Base-by-base conservation (phyloP, 2,797 vertebrate species). In the Enteromius anoplus region DNA sequence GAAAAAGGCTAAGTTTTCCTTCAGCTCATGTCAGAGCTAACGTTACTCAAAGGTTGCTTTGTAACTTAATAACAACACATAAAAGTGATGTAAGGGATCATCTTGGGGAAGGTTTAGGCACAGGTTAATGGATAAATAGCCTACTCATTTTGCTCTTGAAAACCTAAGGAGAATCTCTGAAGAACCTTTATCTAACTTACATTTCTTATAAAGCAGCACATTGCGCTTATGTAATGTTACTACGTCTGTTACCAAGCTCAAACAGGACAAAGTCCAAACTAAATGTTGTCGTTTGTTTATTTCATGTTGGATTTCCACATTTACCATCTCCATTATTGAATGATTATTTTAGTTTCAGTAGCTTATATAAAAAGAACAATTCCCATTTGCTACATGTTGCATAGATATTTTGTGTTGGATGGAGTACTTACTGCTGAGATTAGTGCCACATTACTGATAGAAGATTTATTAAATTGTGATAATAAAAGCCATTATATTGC, bases 401-500 rank as follows among this genome's bases (percentile, higher is more conserved):
- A 11, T 42, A 72, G 66, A 80, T 64, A 62, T 37, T 26, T 51
- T 58, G 42, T 29, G 58, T 58, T 73, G 32, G 70, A 79, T 69
- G 72, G 23, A 40, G 80, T 62, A 32, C 85, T 32, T n/a, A 26
- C 15, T 42, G 21, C 40, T 73, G 40, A 86, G 75, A 80, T 81
- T 85, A 77, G 45, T 79, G 40, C 73, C 5, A 26, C 32, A 75
- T 84, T 87, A 87, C 51, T 84, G 72, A 81, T 60, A 55, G 51
- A 72, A 79, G 72, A 23, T 69, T 78, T 86, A 75, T 81, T 70
- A 78, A 86, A 86, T 84, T 84, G 83, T 77, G 70, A 84, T 81
- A 77, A 86, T 86, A 81, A 79, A 75, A 62, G 32, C 80, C 75
- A 78, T 78, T 66, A 34, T 73, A 78, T 65, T 60, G 37, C 70